Conservation (phyloP, 2,888 invertebrate genomes). For the Eupeodes luniger region DNA sequence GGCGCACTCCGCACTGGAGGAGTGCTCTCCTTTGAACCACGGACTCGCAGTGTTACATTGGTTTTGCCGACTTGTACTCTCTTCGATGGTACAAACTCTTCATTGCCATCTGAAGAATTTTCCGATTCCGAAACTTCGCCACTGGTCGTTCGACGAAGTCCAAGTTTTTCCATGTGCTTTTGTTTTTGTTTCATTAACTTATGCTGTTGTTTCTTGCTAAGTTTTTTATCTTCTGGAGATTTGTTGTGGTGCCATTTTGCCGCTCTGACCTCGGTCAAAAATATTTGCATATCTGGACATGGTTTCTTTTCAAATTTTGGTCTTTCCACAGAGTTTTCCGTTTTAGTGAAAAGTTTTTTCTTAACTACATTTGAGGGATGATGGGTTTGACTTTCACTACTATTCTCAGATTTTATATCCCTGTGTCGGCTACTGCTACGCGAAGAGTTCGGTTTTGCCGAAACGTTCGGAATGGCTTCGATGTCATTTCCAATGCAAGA, state of each 20-base stretch:
- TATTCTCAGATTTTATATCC: constrained; percentile 70
- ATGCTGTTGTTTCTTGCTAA: constrained; percentile 83
- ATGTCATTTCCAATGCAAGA: constrained; percentile 74
- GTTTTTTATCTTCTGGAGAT: constrained; percentile 83
- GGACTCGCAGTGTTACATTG: constrained; percentile 82
- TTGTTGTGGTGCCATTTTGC: constrained; percentile 82
- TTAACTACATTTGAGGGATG: constrained; percentile 79
- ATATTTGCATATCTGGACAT: constrained; percentile 82
- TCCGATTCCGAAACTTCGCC: constrained; percentile 81
- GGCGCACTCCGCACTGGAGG: constrained; percentile 58
- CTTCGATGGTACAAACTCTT: constrained; percentile 83
- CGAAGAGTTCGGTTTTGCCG: constrained; percentile 42
- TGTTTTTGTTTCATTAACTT: constrained; percentile 86
- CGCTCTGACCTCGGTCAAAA: constrained; percentile 82
- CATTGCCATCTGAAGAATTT: constrained; percentile 82
- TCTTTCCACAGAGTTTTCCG: constrained; percentile 73
- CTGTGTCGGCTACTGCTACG: constrained; percentile 69
- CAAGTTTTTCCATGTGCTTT: constrained; percentile 86
- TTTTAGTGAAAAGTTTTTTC: constrained; percentile 80
- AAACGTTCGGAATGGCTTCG: constrained; percentile 34
- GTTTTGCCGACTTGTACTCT: constrained; percentile 82
- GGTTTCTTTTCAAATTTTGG: constrained; percentile 78
- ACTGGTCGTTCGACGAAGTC: constrained; percentile 81
- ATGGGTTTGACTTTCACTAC: constrained; percentile 77
- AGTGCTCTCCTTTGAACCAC: constrained; percentile 77